Base-by-base conservation (phyloP, 2,888 invertebrate species). In the Epinotia demarniana region DNA sequence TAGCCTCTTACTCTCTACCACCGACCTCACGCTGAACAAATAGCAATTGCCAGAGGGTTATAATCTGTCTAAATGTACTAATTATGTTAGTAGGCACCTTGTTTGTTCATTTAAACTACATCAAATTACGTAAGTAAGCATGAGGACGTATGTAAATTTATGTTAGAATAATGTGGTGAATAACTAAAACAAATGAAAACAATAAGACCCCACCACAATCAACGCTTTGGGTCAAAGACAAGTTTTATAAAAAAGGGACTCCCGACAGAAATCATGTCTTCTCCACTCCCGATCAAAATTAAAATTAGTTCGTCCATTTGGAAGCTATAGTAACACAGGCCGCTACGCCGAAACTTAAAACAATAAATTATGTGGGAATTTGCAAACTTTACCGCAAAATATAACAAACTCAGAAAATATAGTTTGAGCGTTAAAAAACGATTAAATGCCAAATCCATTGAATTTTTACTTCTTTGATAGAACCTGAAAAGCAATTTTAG, bases 401-500 rank as follows among this genome's bases (percentile, higher is more conserved):
- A 49, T 3, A 3, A 6, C 16, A 5, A 16, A 49, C 13, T 49
- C 16, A 12, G n/a, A 49, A 16, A 16, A 49, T 13, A 49, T 49
- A 16, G 49, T 49, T 49, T 16, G 0, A 49, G 49, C 49, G 49
- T 60, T 1, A 27, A 60, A 43, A 63, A 63, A 11, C 0, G 19
- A 4, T 4, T 16, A 27, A 27, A 4, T 0, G 12, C 18, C 62
- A 19, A 55, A 13, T 53, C 16, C 16, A 16, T n/a, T 12, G 23
- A 69, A 19, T 64, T 57, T 64, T 16, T 58, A 19, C 49, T 64
- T 60, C 49, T 70, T 49, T 66, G 64, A 53, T 64, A 70, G 39
- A 39, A 66, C 33, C 58, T 70, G 57, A 66, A 75, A 75, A 75
- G 74, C 69, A 75, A 75, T 75, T 75, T 60, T 60, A 53, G 18